Conservation (phyloP, 2,797 vertebrate genomes). For the Acanthurus leucopareius region DNA sequence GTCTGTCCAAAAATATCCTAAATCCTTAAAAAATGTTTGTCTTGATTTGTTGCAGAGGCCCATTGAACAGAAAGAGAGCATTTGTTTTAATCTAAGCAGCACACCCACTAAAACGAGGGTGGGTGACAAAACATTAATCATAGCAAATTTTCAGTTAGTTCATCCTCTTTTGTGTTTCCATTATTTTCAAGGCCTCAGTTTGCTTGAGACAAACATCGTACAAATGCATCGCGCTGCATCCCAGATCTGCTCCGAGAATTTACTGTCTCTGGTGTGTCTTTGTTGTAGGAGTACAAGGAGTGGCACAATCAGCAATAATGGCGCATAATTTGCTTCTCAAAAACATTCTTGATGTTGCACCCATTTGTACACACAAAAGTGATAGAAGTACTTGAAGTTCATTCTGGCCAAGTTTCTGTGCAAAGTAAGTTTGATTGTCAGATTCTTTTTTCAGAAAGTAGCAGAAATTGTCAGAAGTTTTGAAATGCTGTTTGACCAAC, state of each 20-base stretch:
- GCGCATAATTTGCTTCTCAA: not conserved
- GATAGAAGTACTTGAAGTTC: not conserved
- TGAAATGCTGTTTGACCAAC: not conserved
- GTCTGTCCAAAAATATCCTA: constrained; percentile 2
- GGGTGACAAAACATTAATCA: constrained; percentile 57
- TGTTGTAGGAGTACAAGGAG: not conserved
- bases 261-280: not conserved
- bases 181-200: not conserved
- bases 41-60: not conserved
- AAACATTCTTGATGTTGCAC: not conserved
- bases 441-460: constrained; percentile 22
- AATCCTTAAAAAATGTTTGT: constrained; percentile 22
- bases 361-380: not conserved
- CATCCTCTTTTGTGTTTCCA: not conserved
- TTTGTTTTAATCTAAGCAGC: constrained; percentile 55
- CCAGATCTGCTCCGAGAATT: constrained; percentile 7
- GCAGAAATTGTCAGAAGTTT: constrained; percentile 13
- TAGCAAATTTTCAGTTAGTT: constrained; percentile 9
- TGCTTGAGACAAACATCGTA: not conserved
- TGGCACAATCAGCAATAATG: not conserved
- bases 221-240: constrained; percentile 3
- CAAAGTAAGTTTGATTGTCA: not conserved
- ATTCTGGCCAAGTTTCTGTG: not conserved
- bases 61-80: constrained; percentile 20
- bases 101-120: constrained; percentile 10